Evolutionary conservation across 2,888 invertebrate genomes (phyloP), one percentile per base, ranked within the genome.

Genomic region (Synergus japonicus): DNA sequence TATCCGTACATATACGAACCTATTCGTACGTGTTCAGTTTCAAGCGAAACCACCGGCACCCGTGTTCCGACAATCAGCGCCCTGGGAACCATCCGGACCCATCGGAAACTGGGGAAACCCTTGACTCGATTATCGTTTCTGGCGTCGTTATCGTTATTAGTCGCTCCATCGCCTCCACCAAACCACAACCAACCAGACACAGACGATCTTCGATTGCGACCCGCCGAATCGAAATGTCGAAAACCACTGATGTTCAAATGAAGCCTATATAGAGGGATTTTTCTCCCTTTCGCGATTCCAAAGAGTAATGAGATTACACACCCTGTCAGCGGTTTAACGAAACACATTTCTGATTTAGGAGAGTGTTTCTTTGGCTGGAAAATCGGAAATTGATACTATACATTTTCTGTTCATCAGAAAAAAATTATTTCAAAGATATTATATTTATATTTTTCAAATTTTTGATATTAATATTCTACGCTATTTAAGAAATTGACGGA

Each of bases 141-240:
- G 77, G 66, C 77, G 67, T 89, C 89, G 89, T 90, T 89, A 89
- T 87, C 88, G 88, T 90, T 89, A 89, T 90, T 90, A 90, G 87
- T 83, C 86, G 89, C 88, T 86, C 85, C 88, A 88, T 88, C 88
- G 87, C 88, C 84, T 78, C 76, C 41, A 46, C 37, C 77, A 37
- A 41, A 41, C 65, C 60, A 22, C 2, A 29, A 29, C 29, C 60
- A 60, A 54, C 54, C 54, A 12, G 22, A 13, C 44, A 12, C 29
- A 46, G 8, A 5, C 29, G 44, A 12, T 69, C 69, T 69, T 69
- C 69, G 46, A 67, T 67, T 54, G 54, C n/a, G 54, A 54, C 54
- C 54, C 54, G 54, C n/a, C 8, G 67, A 9, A 4, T n/a, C 69
- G 15, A 73, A 54, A 37, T 73, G 69, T 46, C 37, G 54, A 73